A percentile compares a stretch with the other conserved stretches of the same genome.
phyloP scores from a whole-genome alignment of 1,140 invertebrate species.

The Camponotus pennsylvanicus region DNA sequence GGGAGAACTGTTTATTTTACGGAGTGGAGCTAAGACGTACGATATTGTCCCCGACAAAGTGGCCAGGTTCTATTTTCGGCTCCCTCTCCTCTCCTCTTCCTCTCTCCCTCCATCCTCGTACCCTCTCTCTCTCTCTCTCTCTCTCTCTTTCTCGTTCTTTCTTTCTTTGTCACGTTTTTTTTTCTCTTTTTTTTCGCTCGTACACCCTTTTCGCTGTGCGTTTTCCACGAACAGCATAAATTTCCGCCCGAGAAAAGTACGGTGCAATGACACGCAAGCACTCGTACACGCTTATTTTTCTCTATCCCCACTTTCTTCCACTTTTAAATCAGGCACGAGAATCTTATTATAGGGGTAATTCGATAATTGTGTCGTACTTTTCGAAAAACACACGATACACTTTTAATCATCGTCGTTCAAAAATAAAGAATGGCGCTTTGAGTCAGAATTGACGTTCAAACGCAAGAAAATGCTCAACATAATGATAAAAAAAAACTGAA shows the following conservation, averaged over 20 bases:
- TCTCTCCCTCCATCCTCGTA: background rate
- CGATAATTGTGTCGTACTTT: constrained; percentile 9
- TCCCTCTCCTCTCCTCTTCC: background rate
- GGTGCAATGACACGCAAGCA: constrained; percentile 72
- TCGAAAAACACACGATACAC: background rate
- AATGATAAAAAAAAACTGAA: background rate
- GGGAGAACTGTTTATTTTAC: constrained; percentile 69
- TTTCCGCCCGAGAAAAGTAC: constrained; percentile 68
- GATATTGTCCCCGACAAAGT: constrained; percentile 71
- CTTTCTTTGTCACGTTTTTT: background rate
- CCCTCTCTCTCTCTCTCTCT: background rate
- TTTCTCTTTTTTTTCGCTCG: background rate
- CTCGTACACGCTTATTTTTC: constrained; percentile 53
- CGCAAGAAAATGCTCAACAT: background rate
- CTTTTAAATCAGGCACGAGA: constrained; percentile 6
- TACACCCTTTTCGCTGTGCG: background rate
- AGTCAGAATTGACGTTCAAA: background rate
- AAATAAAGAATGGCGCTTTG: background rate
- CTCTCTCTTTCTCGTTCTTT: too few relatives aligned
- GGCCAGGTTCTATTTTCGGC: constrained; percentile 41
- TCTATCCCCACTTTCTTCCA: background rate
- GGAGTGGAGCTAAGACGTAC: constrained; percentile 65
- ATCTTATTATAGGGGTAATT: constrained; percentile 1
- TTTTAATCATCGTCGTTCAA: background rate
- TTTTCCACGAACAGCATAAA: constrained; percentile 70